Evolutionary conservation across 1,140 invertebrate species (phyloP).

Genomic region (Leptopilina boulardi): DNA sequence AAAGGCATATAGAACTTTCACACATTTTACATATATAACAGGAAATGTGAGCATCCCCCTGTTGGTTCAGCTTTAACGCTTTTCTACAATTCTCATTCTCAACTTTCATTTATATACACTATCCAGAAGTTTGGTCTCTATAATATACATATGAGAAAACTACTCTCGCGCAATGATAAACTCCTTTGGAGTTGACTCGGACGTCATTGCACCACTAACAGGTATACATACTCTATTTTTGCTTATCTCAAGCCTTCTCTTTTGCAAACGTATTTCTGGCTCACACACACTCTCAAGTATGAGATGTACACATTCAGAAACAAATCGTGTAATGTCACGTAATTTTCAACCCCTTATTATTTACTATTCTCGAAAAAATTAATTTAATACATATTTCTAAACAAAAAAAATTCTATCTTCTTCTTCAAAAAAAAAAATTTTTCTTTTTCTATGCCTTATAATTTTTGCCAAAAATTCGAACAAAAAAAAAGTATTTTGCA

Average conservation of each 20-base stretch:
- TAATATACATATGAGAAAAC: not conserved
- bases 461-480: too few relatives aligned
- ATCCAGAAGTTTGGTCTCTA: slow-evolving; percentile 24
- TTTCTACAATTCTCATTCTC: slow-evolving; percentile 3
- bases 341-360: not conserved
- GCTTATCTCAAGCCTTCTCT: slow-evolving; percentile 53
- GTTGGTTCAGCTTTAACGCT: slow-evolving; percentile 3
- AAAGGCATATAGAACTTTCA: slow-evolving; percentile 19
- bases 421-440: too few relatives aligned
- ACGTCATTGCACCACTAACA: slow-evolving; percentile 52
- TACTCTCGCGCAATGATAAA: not conserved
- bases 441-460: too few relatives aligned
- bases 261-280: slow-evolving; percentile 31
- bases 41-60: not conserved
- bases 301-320: not conserved
- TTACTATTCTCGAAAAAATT: not conserved
- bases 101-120: slow-evolving; percentile 3
- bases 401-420: too few relatives aligned
- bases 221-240: slow-evolving; percentile 56
- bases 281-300: not conserved
- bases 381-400: too few relatives aligned
- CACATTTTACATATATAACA: not conserved
- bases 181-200: slow-evolving; percentile 16
- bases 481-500: too few relatives aligned
- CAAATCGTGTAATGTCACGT: not conserved